Conservation (phyloP, 2,797 vertebrate species). For the Sardinella longiceps region DNA sequence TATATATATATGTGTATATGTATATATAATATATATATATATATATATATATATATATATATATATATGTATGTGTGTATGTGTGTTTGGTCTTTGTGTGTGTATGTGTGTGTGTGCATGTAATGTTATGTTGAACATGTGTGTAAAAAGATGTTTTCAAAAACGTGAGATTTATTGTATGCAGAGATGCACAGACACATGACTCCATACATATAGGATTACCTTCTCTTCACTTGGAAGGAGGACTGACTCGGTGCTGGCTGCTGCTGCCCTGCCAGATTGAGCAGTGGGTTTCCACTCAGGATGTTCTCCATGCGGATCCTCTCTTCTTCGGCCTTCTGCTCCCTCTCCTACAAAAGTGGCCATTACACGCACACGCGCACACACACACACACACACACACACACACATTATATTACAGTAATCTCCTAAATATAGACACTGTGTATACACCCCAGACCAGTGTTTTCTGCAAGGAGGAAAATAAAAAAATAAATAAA, state of each 20-base stretch:
- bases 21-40: too few species aligned
- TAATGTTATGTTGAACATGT: not conserved
- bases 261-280: slow-evolving; percentile 87
- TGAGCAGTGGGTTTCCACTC: slow-evolving; percentile 95
- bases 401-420: not conserved
- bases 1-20: too few species aligned
- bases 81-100: too few species aligned
- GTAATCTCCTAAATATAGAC: too few species aligned
- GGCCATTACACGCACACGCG: too few species aligned
- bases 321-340: slow-evolving; percentile 96
- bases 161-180: too few species aligned
- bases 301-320: slow-evolving; percentile 99
- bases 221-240: slow-evolving; percentile 98
- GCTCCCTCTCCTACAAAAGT: slow-evolving; percentile 90
- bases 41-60: too few species aligned
- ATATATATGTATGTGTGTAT: too few species aligned
- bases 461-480: too few species aligned
- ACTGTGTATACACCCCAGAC: too few species aligned
- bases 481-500: too few species aligned
- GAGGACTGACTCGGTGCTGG: slow-evolving; percentile 73
- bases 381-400: slow-evolving; percentile 31
- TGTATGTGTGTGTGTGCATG: not conserved
- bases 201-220: not conserved
- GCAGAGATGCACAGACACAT: not conserved
- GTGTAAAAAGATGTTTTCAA: too few species aligned